phyloP scores from a whole-genome alignment of 2,888 invertebrate species.

The Meteorus cinctellus region DNA sequence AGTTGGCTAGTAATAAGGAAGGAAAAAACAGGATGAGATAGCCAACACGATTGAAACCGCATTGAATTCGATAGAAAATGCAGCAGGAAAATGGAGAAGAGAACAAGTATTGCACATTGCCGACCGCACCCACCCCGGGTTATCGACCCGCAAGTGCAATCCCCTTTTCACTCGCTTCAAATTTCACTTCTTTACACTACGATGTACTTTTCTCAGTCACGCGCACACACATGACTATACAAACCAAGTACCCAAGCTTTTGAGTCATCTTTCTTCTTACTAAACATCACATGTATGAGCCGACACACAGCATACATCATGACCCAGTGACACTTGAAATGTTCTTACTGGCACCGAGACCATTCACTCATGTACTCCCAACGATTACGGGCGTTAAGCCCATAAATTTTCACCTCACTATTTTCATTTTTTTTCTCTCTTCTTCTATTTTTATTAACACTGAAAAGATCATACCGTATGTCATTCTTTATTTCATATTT shows the following conservation, averaged over 20 bases:
- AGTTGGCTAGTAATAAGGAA: neutral
- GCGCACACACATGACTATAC: neutral
- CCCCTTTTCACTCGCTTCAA: constrained; percentile 57
- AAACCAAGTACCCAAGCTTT: neutral
- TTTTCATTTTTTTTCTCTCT: neutral
- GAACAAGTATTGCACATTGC: constrained; percentile 54
- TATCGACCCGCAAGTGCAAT: constrained; percentile 65
- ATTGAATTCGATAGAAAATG: constrained; percentile 37
- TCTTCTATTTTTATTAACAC: neutral
- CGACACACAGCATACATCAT: constrained; percentile 3
- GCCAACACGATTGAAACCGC: neutral
- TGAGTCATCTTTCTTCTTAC: constrained; percentile 14
- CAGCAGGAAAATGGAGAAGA: constrained; percentile 55
- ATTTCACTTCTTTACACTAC: constrained; percentile 58
- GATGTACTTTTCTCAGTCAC: constrained; percentile 24
- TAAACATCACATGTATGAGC: neutral
- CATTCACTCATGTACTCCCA: constrained; percentile 10
- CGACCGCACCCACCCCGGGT: constrained; percentile 67
- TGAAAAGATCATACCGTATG: neutral
- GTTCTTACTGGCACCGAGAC: neutral
- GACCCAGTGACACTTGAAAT: constrained; percentile 26
- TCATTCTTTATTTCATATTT: neutral
- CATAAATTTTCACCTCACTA: constrained; percentile 12
- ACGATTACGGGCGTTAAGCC: constrained; percentile 8
- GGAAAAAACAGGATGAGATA: neutral